Evolutionary conservation across 2,888 invertebrate species (phyloP), one percentile per base, ranked within the genome.

Genomic region (Hypercompe scribonia): DNA sequence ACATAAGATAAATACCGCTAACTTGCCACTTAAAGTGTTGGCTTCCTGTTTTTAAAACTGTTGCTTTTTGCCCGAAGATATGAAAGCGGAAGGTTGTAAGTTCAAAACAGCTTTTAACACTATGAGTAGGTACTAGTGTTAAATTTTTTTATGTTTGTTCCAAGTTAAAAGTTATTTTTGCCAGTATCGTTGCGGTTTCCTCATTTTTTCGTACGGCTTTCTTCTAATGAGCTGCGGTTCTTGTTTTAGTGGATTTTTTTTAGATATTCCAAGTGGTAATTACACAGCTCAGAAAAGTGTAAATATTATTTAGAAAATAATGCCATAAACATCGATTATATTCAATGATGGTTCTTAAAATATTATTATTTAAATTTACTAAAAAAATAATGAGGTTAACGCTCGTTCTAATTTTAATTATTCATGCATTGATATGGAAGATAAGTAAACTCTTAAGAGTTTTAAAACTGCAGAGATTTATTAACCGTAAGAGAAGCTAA

Each of bases 21-120:
- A 95, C 95, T 95, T 94, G 90, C 89, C 91, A 94, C 94, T 95
- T 93, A 92, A 92, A 94, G 92, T 93, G 94, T 93, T 94, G 90
- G 92, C 93, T 95, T 94, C 92, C 92, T 92, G 93, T 94, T 95
- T 93, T 93, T 88, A 92, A 92, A 93, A 92, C 88, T 85, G 88
- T 86, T 87, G 90, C 88, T 91, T 94, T 94, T 94, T 92, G 87
- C 89, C 90, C 78, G 81, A 83, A 86, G 87, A 87, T 87, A 89
- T 90, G 90, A 90, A 91, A 90, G 89, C 92, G 92, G 90, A 74
- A 80, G 91, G 91, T 92, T 93, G 90, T 88, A 91, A 93, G 91
- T 94, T 94, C 90, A 89, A 91, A 94, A 92, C 92, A 92, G 92
- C 93, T 93, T 92, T 94, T 92, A 93, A 91, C 92, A 91, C 91